Conservation (phyloP, 1,140 invertebrate genomes). For the Scaptomyza hsui region DNA sequence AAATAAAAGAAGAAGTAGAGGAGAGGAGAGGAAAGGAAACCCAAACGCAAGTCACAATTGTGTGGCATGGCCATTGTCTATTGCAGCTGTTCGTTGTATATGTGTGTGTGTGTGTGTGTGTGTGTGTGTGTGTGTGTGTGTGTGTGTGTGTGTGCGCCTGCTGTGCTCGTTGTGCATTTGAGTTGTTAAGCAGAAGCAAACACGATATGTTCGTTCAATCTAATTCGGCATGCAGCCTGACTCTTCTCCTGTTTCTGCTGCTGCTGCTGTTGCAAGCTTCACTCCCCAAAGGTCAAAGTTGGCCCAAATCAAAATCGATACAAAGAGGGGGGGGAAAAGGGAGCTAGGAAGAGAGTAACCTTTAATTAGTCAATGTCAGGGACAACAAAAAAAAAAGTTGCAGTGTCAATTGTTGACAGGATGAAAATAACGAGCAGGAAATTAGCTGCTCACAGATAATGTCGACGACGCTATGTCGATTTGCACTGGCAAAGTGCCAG, state of each 20-base stretch:
- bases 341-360: not conserved
- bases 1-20: not conserved
- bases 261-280: not conserved
- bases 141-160: not conserved
- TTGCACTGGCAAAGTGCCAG: constrained; percentile 31
- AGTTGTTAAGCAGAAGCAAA: constrained; percentile 24
- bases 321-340: too few relatives aligned
- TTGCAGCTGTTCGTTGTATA: constrained; percentile 12
- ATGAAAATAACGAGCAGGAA: not conserved
- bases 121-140: not conserved
- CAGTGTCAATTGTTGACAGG: constrained; percentile 16
- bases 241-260: not conserved
- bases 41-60: constrained; percentile 24
- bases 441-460: not conserved
- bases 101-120: constrained; percentile 5
- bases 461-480: too few relatives aligned
- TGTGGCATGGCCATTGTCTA: constrained; percentile 24
- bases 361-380: constrained; percentile 41
- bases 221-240: constrained; percentile 2
- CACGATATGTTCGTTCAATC: constrained; percentile 25
- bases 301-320: constrained; percentile 12
- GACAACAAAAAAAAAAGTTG: constrained; percentile 14
- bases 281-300: constrained; percentile 26
- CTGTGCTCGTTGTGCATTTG: constrained; percentile 5
- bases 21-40: not conserved